Conservation (phyloP, 1,140 invertebrate species). For the Sycophaga agraensis region DNA sequence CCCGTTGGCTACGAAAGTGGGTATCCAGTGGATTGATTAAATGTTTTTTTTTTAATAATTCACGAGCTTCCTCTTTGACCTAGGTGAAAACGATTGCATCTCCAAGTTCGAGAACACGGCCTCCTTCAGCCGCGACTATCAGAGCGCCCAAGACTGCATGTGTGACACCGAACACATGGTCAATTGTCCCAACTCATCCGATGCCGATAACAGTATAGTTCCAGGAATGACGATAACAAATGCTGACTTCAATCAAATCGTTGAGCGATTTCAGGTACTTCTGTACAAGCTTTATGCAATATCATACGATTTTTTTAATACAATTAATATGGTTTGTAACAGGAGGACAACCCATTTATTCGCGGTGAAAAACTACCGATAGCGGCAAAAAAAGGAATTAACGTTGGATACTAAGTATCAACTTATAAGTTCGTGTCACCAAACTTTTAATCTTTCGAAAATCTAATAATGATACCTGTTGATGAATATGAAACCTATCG, state of each 20-base stretch:
- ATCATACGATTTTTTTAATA: no score
- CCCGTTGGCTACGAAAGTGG: constrained; percentile 81
- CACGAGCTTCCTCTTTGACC: neutral
- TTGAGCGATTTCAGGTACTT: constrained; percentile 61
- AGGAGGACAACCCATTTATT: constrained; percentile 76
- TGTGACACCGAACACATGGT: constrained; percentile 99
- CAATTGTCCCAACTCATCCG: constrained; percentile 69
- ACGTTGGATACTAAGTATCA: constrained; percentile 52
- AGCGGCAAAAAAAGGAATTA: constrained; percentile 83
- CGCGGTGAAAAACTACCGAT: constrained; percentile 80
- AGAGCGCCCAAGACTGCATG: constrained; percentile 92
- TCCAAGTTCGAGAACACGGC: constrained; percentile 94
- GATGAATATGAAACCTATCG: no score
- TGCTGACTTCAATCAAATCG: constrained; percentile 59
- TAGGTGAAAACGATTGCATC: constrained; percentile 84
- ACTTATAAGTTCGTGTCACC: neutral
- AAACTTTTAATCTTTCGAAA: constrained; percentile 8
- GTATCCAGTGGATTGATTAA: neutral
- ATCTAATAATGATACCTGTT: constrained; percentile 1
- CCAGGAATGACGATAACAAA: constrained; percentile 48
- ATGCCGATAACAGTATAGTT: constrained; percentile 44
- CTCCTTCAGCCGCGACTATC: constrained; percentile 91
- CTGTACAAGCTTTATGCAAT: no score
- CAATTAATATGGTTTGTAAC: no score
- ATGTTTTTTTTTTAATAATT: neutral